phyloP scores from a whole-genome alignment of 2,797 vertebrate species.

The Trachops cirrhosus region DNA sequence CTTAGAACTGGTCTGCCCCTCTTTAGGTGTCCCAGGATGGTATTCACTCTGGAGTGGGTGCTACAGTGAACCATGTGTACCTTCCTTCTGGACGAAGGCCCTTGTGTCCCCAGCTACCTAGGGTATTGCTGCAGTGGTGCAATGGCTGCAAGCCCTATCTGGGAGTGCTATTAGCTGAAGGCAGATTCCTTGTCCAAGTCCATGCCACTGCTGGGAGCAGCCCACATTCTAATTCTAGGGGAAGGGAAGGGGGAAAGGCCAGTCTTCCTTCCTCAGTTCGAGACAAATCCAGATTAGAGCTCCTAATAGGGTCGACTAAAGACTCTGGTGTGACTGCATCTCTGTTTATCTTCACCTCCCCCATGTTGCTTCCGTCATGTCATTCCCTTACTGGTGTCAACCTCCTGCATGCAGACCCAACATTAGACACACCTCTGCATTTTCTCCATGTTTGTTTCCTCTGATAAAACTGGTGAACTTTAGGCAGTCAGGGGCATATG shows the following conservation, averaged over 20 bases:
- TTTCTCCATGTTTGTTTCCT: neutral
- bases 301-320: neutral
- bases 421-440: neutral
- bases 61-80: too few relatives aligned
- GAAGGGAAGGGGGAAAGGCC: neutral
- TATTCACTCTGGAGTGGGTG: neutral
- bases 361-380: rapidly evolving
- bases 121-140: neutral
- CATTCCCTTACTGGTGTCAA: neutral
- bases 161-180: neutral
- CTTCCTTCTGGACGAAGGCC: neutral
- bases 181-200: neutral
- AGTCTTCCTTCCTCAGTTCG: neutral
- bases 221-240: neutral
- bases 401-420: neutral
- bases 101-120: neutral
- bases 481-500: neutral
- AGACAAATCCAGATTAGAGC: neutral
- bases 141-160: neutral
- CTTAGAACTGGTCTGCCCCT: neutral
- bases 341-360: neutral
- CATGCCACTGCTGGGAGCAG: neutral
- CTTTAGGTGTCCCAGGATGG: neutral
- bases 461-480: neutral
- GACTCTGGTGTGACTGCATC: neutral